phyloP scores from a whole-genome alignment of 2,888 invertebrate genomes.

The Zhuqinia jingwanae region DNA sequence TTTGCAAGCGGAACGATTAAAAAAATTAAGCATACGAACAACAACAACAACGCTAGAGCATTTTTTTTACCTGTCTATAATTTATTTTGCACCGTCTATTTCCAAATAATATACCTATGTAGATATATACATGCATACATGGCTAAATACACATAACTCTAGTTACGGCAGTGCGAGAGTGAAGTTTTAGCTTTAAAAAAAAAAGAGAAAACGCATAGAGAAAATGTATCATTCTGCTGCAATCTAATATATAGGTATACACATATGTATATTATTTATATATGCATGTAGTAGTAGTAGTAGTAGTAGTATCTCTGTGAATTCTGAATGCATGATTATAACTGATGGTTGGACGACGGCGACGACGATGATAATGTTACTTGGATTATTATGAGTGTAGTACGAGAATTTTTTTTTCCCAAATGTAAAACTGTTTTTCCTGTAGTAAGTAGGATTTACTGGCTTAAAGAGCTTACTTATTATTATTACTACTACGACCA shows the following conservation, averaged over 20 bases:
- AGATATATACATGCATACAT: background rate
- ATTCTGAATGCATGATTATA: constrained; percentile 57
- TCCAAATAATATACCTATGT: background rate
- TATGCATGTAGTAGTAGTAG: too few species aligned
- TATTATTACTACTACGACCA: background rate
- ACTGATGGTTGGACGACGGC: constrained; percentile 48
- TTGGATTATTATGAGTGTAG: constrained; percentile 55
- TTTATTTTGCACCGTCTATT: constrained; percentile 51
- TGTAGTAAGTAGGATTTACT: constrained; percentile 68
- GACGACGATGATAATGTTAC: constrained; percentile 33
- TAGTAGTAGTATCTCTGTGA: background rate
- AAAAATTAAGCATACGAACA: background rate
- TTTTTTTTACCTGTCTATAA: constrained; percentile 53
- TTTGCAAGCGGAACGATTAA: constrained; percentile 15
- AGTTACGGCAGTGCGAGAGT: background rate
- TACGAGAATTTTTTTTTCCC: constrained; percentile 64
- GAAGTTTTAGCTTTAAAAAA: background rate
- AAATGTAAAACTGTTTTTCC: constrained; percentile 69
- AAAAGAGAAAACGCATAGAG: too few species aligned
- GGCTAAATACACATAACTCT: background rate
- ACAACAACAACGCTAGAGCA: background rate
- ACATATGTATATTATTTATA: too few species aligned
- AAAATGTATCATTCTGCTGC: background rate
- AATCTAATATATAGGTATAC: too few species aligned
- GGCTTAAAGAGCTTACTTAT: constrained; percentile 64